phyloP scores from a whole-genome alignment of 1,140 invertebrate genomes.

The Ephestia elutella region DNA sequence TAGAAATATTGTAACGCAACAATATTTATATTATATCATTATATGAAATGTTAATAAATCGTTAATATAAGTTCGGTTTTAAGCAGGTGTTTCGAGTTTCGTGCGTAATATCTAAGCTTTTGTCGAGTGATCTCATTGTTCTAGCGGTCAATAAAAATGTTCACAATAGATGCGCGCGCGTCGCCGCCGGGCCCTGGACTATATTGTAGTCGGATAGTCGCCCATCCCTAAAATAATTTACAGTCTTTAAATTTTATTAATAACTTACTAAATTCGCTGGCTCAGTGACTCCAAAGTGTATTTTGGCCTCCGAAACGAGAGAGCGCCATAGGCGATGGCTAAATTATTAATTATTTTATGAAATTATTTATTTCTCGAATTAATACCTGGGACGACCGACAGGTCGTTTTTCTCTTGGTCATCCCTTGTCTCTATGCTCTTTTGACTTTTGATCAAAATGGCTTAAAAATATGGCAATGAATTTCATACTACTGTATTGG shows the following conservation, averaged over 20 bases:
- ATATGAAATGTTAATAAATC: too few relatives aligned
- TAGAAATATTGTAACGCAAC: too few relatives aligned
- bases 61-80: neutral
- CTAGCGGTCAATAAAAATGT: neutral
- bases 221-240: neutral
- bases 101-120: neutral
- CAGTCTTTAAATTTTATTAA: neutral
- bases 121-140: constrained; percentile 1
- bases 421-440: too few relatives aligned
- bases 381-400: too few relatives aligned
- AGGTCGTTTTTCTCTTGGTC: too few relatives aligned
- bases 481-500: neutral
- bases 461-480: neutral
- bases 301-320: too few relatives aligned
- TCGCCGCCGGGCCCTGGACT: neutral
- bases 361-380: too few relatives aligned
- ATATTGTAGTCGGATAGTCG: neutral
- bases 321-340: too few relatives aligned
- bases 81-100: neutral
- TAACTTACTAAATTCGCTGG: too few relatives aligned
- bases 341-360: too few relatives aligned
- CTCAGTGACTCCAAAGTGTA: neutral
- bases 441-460: too few relatives aligned
- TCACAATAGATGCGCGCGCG: neutral
- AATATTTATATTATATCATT: too few relatives aligned